Conservation (phyloP, 2,797 vertebrate genomes). For the Anguilla obscura region DNA sequence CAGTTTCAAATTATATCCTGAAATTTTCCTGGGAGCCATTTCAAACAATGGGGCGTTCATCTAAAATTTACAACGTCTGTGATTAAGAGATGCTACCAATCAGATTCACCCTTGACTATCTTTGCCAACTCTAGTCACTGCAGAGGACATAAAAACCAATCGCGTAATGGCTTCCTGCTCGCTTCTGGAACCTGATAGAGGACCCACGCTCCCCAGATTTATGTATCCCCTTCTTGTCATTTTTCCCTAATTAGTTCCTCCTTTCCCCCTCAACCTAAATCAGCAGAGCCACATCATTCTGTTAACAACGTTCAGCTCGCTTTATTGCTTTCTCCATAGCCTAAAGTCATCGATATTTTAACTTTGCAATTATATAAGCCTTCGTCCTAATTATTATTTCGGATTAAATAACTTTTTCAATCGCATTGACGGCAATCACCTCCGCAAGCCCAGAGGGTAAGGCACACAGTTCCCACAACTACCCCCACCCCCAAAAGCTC, state of each 20-base stretch:
- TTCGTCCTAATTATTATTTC: constrained; percentile 73
- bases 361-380: constrained; percentile 70
- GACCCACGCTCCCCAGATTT: constrained; percentile 37
- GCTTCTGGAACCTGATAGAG: constrained; percentile 34
- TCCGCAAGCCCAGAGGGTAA: constrained; percentile 50
- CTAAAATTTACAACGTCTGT: constrained; percentile 50
- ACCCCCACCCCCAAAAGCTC: background rate
- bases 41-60: constrained; percentile 56
- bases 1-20: constrained; percentile 40
- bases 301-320: constrained; percentile 62
- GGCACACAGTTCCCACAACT: background rate
- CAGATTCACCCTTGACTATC: background rate
- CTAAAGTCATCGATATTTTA: constrained; percentile 69
- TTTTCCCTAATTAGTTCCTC: constrained; percentile 48
- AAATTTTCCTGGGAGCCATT: constrained; percentile 47
- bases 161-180: constrained; percentile 23
- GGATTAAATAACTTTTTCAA: constrained; percentile 72
- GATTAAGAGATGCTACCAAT: constrained; percentile 46
- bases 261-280: constrained; percentile 47
- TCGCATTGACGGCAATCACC: constrained; percentile 65
- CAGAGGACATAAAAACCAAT: constrained; percentile 19
- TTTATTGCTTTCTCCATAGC: constrained; percentile 55
- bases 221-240: constrained; percentile 47
- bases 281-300: constrained; percentile 55
- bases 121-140: background rate